Evolutionary conservation across 1,140 invertebrate species (phyloP).

Genomic region (Caerostris darwini): DNA sequence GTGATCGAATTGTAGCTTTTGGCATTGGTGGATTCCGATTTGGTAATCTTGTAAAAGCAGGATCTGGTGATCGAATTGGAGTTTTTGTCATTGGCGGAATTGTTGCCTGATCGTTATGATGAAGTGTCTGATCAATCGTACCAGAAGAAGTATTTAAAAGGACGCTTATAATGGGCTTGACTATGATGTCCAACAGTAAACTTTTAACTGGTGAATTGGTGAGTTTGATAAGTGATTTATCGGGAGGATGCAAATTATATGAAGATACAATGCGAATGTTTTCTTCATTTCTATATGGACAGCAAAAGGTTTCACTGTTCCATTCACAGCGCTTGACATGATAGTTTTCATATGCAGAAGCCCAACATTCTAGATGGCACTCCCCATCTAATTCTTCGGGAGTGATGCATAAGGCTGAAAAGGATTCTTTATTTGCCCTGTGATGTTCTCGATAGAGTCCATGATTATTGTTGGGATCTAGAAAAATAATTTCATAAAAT

Average conservation of each 20-base stretch:
- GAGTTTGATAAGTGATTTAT: background rate
- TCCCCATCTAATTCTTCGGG: background rate
- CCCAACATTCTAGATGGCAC: slow-evolving; percentile 23
- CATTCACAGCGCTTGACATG: background rate
- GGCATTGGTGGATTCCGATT: background rate
- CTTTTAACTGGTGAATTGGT: background rate
- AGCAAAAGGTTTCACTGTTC: background rate
- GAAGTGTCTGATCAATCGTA: background rate
- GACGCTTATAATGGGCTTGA: background rate
- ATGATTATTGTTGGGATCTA: background rate
- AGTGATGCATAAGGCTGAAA: background rate
- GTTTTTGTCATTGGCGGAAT: background rate
- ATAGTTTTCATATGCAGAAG: background rate
- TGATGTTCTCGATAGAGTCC: background rate
- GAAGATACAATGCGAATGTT: background rate
- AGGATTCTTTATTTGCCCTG: background rate
- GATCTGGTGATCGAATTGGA: background rate
- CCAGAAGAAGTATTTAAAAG: background rate
- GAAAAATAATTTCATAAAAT: background rate
- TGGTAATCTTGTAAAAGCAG: background rate
- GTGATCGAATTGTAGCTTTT: background rate
- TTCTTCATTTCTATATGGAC: slow-evolving; percentile 9
- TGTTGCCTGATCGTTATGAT: background rate
- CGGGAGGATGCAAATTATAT: background rate
- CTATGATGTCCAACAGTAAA: background rate